phyloP scores from a whole-genome alignment of 2,797 vertebrate species.

The Rhinophrynus dorsalis region DNA sequence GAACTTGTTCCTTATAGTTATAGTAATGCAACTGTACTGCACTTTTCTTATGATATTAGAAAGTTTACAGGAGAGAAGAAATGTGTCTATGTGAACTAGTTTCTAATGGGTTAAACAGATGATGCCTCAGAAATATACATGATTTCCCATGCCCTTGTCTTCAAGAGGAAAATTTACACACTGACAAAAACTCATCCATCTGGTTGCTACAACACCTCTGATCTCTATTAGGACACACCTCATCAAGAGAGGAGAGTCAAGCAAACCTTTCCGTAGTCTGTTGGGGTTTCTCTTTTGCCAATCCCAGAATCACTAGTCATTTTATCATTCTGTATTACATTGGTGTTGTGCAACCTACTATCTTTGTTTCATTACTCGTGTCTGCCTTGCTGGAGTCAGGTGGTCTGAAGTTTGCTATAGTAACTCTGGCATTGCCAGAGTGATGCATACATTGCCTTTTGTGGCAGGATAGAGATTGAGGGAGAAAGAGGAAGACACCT shows the following conservation, averaged over 20 bases:
- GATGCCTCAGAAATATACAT: too few relatives aligned
- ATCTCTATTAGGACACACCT: slow-evolving; percentile 21
- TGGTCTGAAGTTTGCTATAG: slow-evolving; percentile 1
- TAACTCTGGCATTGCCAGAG: slow-evolving; percentile 17
- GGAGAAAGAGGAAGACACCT: too few relatives aligned
- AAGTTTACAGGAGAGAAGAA: too few relatives aligned
- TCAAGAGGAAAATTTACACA: too few relatives aligned
- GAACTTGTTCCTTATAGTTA: too few relatives aligned
- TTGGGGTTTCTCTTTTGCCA: neutral
- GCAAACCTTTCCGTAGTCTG: neutral
- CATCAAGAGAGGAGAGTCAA: neutral
- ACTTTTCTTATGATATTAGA: too few relatives aligned
- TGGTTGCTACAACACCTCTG: slow-evolving; percentile 54
- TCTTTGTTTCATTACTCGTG: slow-evolving; percentile 11
- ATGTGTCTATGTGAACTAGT: too few relatives aligned
- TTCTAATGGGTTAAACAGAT: too few relatives aligned
- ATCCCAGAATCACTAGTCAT: neutral
- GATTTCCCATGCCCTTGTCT: too few relatives aligned
- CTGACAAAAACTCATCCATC: slow-evolving; percentile 48
- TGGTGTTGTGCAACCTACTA: slow-evolving; percentile 29
- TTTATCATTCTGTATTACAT: slow-evolving; percentile 28
- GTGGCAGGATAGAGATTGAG: too few relatives aligned
- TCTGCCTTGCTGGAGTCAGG: slow-evolving; percentile 4
- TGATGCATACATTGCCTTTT: neutral
- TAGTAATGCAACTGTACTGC: too few relatives aligned